Evolutionary conservation across 2,113 vertebrate genomes (phyloP), one percentile per base, ranked within the genome.

Genomic region (Perca flavescens): DNA sequence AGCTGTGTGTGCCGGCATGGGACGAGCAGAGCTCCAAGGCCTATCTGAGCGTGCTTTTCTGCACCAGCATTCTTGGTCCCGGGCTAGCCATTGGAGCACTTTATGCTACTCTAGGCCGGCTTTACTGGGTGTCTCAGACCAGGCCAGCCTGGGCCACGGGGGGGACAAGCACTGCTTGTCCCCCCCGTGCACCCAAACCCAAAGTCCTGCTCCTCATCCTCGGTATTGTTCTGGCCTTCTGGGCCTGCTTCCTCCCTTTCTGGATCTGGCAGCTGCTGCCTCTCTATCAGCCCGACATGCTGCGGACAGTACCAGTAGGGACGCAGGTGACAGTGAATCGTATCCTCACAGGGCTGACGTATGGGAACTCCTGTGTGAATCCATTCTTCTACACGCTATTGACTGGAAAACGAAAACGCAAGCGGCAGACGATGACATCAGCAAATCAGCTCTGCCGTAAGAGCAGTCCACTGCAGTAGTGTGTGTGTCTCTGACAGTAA

Each of bases 211-310:
- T 96, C 7, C 95, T 96, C 80, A 96, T 96, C 61, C 91, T 96
- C 47, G 92, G 95, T 19, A 96, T 96, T 16, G 96, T 97, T 28
- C 86, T 96, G 63, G 91, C 95, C 17, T 97, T 96, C 79, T 97
- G 96, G 96, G 96, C 96, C 43, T 97, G 96, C 79, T 97, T 97
- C 80, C 94, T 97, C 1, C 96, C 96, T 9, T 97, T 97, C 88
- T 97, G 96, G 96, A 87, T 96, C 78, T 96, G 96, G 96, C 96
- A 97, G 88, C 93, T 97, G 74, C 91, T 96, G 31, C 96, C 95
- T 2, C 93, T 97, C 14, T 97, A 97, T 89, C 85, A 93, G 61
- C 95, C 95, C 0, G 94, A 96, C n/a, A 90, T 94, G 80, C 85
- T 96, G 74, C 90, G 90, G 53, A 91, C 93, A 4, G 85, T 97